A percentile compares a stretch with the other conserved stretches of the same genome.
Evolutionary conservation across 2,113 vertebrate genomes (phyloP).

Genomic region (Sinocyclocheilus maitianheensis): DNA sequence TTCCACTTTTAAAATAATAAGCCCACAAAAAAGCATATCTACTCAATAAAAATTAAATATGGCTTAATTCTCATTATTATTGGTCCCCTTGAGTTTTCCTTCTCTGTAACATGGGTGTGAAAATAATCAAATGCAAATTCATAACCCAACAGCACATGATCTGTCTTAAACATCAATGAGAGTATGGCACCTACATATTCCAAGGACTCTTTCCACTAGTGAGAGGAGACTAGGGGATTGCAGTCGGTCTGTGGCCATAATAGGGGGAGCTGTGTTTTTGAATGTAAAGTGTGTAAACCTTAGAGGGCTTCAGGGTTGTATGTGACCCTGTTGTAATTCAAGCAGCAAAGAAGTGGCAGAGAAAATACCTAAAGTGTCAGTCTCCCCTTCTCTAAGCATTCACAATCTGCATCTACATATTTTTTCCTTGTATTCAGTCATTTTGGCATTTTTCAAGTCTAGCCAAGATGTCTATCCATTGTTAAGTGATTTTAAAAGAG

Average conservation of each 20-base stretch:
- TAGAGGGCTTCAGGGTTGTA: slow-evolving; percentile 45
- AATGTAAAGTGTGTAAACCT: slow-evolving; percentile 44
- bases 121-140: not conserved
- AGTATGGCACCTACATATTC: not conserved
- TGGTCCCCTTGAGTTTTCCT: not conserved
- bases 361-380: not conserved
- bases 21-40: not conserved
- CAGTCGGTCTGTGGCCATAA: slow-evolving; percentile 33
- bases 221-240: slow-evolving; percentile 30
- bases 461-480: no score
- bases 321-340: slow-evolving; percentile 61
- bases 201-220: not conserved
- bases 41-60: not conserved
- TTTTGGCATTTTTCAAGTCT: no score
- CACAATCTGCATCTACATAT: no score
- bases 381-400: not conserved
- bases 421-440: no score
- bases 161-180: not conserved
- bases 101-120: not conserved
- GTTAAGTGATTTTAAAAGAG: no score
- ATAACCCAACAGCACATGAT: not conserved
- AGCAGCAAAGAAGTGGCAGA: slow-evolving; percentile 63
- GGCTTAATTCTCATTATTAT: not conserved
- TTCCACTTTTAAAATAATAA: not conserved
- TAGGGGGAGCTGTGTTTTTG: slow-evolving; percentile 26